phyloP scores from a whole-genome alignment of 2,888 invertebrate species.

The Cosmorhoe ocellata region DNA sequence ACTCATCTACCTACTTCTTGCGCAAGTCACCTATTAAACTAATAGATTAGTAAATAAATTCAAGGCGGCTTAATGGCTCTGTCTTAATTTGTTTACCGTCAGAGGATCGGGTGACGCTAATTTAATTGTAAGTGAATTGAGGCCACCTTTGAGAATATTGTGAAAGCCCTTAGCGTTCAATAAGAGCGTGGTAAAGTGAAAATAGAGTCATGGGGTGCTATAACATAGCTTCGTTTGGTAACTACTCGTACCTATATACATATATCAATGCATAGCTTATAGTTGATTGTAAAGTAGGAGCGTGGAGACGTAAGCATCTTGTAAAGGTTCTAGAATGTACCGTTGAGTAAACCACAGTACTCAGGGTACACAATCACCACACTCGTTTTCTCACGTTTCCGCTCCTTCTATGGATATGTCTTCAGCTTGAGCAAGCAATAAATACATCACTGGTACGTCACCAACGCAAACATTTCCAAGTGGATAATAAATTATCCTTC shows the following conservation, averaged over 20 bases:
- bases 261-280: too few relatives aligned
- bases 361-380: too few relatives aligned
- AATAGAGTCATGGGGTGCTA: too few relatives aligned
- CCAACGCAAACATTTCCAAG: conserved; percentile 51
- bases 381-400: neutral
- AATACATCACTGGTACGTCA: conserved; percentile 61
- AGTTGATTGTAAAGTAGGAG: too few relatives aligned
- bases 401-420: neutral
- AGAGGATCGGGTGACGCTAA: conserved; percentile 65
- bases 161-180: conserved; percentile 42
- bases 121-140: conserved; percentile 71
- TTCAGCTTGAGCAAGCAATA: conserved; percentile 46
- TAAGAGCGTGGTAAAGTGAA: conserved; percentile 12
- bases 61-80: conserved; percentile 58
- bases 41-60: conserved; percentile 65
- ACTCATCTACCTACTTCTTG: too few relatives aligned
- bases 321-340: too few relatives aligned
- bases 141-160: conserved; percentile 61
- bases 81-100: conserved; percentile 69
- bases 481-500: conserved; percentile 54
- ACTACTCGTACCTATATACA: too few relatives aligned
- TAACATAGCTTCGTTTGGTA: too few relatives aligned
- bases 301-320: too few relatives aligned
- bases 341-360: too few relatives aligned
- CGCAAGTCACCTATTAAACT: conserved; percentile 44